phyloP scores from a whole-genome alignment of 2,113 vertebrate species.

The Istiophorus platypterus region DNA sequence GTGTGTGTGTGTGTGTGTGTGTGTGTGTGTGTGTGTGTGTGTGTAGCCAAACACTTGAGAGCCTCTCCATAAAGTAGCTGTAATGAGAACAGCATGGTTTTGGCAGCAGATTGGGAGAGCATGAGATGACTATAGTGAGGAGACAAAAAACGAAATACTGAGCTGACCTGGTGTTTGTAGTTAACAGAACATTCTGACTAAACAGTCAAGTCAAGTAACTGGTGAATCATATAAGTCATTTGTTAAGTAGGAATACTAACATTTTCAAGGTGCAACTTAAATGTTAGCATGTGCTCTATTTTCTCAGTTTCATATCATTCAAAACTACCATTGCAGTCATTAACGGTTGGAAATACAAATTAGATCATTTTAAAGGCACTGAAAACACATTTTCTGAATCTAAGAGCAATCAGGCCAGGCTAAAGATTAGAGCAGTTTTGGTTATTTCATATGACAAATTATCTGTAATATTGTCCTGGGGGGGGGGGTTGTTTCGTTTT shows the following conservation, averaged over 20 bases:
- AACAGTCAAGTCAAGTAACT: conserved; percentile 15
- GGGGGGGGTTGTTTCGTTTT: too few relatives aligned
- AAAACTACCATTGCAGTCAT: not conserved
- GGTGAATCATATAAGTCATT: conserved; percentile 1
- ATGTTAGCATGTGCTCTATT: not conserved
- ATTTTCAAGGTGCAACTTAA: not conserved
- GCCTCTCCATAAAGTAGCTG: conserved; percentile 44
- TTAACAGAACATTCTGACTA: conserved; percentile 15
- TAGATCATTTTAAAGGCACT: not conserved
- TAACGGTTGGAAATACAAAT: not conserved
- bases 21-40: conserved; percentile 9
- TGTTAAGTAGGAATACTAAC: conserved; percentile 3
- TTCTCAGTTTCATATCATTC: conserved; percentile 12
- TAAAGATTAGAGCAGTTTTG: not conserved
- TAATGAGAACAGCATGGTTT: conserved; percentile 73
- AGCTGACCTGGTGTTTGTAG: conserved; percentile 37
- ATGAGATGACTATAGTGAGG: conserved; percentile 19
- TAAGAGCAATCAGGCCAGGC: not conserved
- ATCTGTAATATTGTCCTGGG: too few relatives aligned
- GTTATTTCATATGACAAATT: not conserved
- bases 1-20: conserved; percentile 34
- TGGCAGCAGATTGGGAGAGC: conserved; percentile 24
- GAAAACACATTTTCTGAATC: not conserved
- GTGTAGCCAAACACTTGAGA: conserved; percentile 9
- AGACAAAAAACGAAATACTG: not conserved